phyloP scores from a whole-genome alignment of 2,797 vertebrate genomes.

The Vespertilio murinus region DNA sequence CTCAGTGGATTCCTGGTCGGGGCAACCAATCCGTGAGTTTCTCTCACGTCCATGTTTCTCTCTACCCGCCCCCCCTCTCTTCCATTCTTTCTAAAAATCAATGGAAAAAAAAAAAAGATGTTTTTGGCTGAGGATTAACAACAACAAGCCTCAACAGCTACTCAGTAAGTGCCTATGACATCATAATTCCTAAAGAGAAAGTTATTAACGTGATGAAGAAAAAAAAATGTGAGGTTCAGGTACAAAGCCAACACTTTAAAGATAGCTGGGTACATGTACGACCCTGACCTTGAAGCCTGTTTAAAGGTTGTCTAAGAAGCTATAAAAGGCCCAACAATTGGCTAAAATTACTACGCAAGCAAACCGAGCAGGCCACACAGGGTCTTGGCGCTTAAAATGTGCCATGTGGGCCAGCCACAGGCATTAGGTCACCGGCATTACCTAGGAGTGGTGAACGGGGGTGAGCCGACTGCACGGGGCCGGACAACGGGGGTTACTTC shows the following conservation, averaged over 20 bases:
- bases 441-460: background rate
- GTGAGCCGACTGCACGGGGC: background rate
- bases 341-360: background rate
- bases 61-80: background rate
- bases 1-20: background rate
- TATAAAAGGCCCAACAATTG: background rate
- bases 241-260: background rate
- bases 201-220: background rate
- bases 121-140: background rate
- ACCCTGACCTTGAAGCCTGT: background rate
- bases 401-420: background rate
- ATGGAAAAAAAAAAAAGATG: background rate
- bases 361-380: background rate
- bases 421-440: background rate
- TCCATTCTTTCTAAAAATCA: background rate
- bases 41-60: background rate
- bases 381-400: background rate
- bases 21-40: background rate
- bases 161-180: background rate
- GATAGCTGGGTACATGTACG: background rate
- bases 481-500: background rate
- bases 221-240: background rate
- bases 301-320: background rate
- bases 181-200: slow-evolving; percentile 3
- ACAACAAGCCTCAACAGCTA: background rate